Evolutionary conservation across 2,113 vertebrate species (phyloP).

Genomic region (Gasterosteus aculeatus): DNA sequence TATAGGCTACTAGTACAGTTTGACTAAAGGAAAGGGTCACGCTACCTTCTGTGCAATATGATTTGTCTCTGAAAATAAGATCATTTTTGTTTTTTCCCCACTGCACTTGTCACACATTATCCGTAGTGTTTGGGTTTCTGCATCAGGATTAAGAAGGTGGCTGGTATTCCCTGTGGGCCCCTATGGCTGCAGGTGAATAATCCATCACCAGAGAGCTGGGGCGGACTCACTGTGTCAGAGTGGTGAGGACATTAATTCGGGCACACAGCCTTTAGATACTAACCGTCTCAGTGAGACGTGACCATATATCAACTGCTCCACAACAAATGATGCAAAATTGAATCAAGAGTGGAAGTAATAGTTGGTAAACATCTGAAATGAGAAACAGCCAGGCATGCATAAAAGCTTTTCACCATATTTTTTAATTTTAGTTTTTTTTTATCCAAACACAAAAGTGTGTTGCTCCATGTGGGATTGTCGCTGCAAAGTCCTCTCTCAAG

Average conservation of each 20-base stretch:
- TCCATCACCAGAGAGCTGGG: conserved; percentile 69
- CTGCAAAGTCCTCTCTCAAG: conserved; percentile 20
- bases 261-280: conserved; percentile 52
- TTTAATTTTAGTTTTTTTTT: neutral
- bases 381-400: neutral
- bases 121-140: conserved; percentile 37
- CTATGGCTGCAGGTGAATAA: conserved; percentile 72
- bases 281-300: conserved; percentile 49
- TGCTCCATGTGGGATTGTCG: neutral
- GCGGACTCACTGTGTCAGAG: conserved; percentile 65
- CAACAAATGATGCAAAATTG: conserved; percentile 40
- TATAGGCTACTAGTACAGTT: neutral
- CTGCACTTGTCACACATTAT: conserved; percentile 6
- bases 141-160: conserved; percentile 61
- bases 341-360: conserved; percentile 7
- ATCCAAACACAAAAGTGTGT: neutral
- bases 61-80: neutral
- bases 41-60: neutral
- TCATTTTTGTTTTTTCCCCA: conserved; percentile 1
- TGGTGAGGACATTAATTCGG: conserved; percentile 64
- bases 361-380: neutral
- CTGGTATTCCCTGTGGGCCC: conserved; percentile 54
- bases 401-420: neutral
- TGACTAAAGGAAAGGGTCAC: neutral
- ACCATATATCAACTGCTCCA: conserved; percentile 49